Conservation (phyloP, 2,113 vertebrate species). For the Pterophyllum scalare region DNA sequence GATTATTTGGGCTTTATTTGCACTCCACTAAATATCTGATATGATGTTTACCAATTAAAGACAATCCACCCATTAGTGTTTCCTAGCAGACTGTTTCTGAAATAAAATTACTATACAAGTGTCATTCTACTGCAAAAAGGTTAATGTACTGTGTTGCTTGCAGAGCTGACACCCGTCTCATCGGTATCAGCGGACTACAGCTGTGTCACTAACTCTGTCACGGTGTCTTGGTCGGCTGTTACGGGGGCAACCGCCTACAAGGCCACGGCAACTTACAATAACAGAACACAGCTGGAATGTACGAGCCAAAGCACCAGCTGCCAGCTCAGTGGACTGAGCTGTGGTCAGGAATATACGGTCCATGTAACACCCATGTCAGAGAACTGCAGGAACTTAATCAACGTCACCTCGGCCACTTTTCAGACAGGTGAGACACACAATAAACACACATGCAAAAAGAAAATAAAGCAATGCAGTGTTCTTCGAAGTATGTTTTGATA, state of each 20-base stretch:
- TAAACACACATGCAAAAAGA: not conserved
- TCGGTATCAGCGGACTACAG: slow-evolving; percentile 67
- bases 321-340: slow-evolving; percentile 55
- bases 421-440: slow-evolving; percentile 60
- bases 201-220: slow-evolving; percentile 54
- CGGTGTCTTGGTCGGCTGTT: slow-evolving; percentile 66
- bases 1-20: not conserved
- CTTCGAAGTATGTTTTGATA: not conserved
- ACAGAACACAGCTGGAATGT: slow-evolving; percentile 56
- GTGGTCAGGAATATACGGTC: slow-evolving; percentile 65
- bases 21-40: not conserved
- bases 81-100: not conserved
- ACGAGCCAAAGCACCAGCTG: slow-evolving; percentile 60
- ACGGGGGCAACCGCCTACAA: slow-evolving; percentile 71
- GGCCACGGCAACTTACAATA: slow-evolving; percentile 29
- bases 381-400: slow-evolving; percentile 69
- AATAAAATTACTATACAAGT: not conserved
- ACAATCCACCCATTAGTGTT: not conserved
- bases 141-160: not conserved
- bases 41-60: not conserved
- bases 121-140: not conserved
- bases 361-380: slow-evolving; percentile 62
- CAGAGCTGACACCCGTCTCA: slow-evolving; percentile 69
- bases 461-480: not conserved
- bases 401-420: slow-evolving; percentile 44